These are phyloP conservation scores for Platycheirus rosarum DNA, from an alignment of 2,888 invertebrate genomes.

Conservation along the genomic window DNA sequence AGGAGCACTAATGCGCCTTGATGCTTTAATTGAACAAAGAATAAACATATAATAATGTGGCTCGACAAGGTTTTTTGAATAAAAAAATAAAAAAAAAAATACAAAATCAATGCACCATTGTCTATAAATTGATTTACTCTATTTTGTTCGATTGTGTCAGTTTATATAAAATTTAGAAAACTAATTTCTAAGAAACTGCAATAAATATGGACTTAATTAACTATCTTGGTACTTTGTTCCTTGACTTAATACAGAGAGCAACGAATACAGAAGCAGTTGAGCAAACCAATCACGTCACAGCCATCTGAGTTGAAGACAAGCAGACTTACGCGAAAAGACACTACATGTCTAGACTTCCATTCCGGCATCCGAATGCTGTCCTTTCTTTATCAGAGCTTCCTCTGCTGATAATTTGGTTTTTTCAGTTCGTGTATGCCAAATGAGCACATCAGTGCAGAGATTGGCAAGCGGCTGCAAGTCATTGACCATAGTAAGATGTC, in stretches of 20 bases:
- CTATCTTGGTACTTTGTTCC: not conserved
- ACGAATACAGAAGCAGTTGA: not conserved
- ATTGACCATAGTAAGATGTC: conserved; percentile 87
- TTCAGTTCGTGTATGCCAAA: conserved; percentile 99
- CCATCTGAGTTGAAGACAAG: conserved; percentile 46
- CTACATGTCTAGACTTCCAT: conserved; percentile 84
- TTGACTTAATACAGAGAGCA: conserved; percentile 33
- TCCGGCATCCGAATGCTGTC: conserved; percentile 84
- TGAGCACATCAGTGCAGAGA: conserved; percentile 95
- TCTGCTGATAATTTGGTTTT: conserved; percentile 90
- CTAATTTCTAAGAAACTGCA: not conserved
- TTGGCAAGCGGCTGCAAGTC: conserved; percentile 96
- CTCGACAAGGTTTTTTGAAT: too few species aligned
- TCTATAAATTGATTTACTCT: not conserved
- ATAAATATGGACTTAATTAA: not conserved
- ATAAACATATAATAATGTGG: too few species aligned
- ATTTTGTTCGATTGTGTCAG: not conserved
- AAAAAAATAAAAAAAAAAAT: too few species aligned
- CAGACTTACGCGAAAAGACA: not conserved
- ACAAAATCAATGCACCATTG: too few species aligned
- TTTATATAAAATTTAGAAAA: conserved; percentile 2
- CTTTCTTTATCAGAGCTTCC: conserved; percentile 83
- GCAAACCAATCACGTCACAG: conserved; percentile 39
- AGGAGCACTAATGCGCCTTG: too few species aligned
- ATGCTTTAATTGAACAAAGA: too few species aligned